phyloP scores from a whole-genome alignment of 2,888 invertebrate genomes.

The Mechanitis messenoides region DNA sequence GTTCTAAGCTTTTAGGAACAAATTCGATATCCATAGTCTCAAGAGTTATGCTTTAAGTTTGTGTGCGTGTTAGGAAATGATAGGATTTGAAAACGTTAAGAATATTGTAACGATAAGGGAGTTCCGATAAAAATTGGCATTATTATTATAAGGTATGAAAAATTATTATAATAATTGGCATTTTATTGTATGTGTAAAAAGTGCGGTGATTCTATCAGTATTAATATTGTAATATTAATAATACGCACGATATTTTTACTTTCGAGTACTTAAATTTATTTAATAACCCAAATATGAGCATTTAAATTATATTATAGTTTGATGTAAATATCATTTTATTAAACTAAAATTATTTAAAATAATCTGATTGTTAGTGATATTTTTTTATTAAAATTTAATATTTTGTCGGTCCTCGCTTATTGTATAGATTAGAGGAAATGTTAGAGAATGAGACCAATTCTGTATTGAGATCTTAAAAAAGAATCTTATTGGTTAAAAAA shows the following conservation, averaged over 20 bases:
- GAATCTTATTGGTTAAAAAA: not conserved
- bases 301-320: not conserved
- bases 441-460: slow-evolving; percentile 12
- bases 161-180: slow-evolving; percentile 18
- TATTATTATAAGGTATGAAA: slow-evolving; percentile 6
- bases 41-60: slow-evolving; percentile 71
- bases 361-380: slow-evolving; percentile 18
- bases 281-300: not conserved
- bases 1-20: slow-evolving; percentile 68
- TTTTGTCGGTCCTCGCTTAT: slow-evolving; percentile 29
- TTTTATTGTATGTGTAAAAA: slow-evolving; percentile 16
- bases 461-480: slow-evolving; percentile 11
- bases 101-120: slow-evolving; percentile 23
- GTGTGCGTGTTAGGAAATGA: not conserved
- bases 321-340: slow-evolving; percentile 2
- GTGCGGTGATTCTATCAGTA: slow-evolving; percentile 21
- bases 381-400: slow-evolving; percentile 17
- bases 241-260: not conserved
- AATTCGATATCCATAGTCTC: slow-evolving; percentile 66
- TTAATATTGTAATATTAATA: slow-evolving; percentile 22
- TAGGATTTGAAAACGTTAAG: slow-evolving; percentile 4
- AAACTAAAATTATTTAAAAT: not conserved
- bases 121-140: slow-evolving; percentile 24
- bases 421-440: slow-evolving; percentile 22
- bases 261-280: slow-evolving; percentile 1